phyloP scores from a whole-genome alignment of 1,140 invertebrate species.

The Drosophila suzukii region DNA sequence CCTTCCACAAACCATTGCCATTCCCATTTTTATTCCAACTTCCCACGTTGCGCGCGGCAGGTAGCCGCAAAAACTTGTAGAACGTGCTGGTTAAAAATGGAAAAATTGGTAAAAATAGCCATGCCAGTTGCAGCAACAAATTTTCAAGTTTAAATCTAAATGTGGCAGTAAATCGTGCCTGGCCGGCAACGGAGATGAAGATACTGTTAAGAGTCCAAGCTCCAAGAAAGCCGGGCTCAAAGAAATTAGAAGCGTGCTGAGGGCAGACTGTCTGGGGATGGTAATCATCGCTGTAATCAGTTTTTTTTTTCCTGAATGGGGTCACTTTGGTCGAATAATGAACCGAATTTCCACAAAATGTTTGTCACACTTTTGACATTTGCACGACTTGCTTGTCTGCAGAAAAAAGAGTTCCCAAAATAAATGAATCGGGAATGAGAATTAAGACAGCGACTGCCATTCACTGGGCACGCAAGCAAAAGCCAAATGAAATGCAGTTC shows the following conservation, averaged over 20 bases:
- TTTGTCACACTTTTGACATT: conserved; percentile 73
- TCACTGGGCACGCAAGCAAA: conserved; percentile 59
- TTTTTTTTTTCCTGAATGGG: conserved; percentile 24
- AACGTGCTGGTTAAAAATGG: conserved; percentile 38
- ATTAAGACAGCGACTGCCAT: conserved; percentile 44
- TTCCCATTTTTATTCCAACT: conserved; percentile 20
- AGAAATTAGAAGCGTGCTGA: conserved; percentile 51
- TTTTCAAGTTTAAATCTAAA: conserved; percentile 76
- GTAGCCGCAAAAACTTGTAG: conserved; percentile 59
- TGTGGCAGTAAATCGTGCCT: conserved; percentile 64
- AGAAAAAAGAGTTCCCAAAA: conserved; percentile 25
- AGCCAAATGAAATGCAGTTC: conserved; percentile 51
- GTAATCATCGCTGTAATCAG: conserved; percentile 43
- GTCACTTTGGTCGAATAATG: conserved; percentile 44
- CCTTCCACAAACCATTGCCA: conserved; percentile 1
- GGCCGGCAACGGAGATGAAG: conserved; percentile 14
- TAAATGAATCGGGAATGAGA: conserved; percentile 31
- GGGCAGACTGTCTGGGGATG: conserved; percentile 9
- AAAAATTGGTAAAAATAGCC: conserved; percentile 36
- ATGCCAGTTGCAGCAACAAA: conserved; percentile 28
- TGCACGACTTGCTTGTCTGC: conserved; percentile 45
- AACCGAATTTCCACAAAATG: conserved; percentile 48
- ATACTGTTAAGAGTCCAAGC: conserved; percentile 15
- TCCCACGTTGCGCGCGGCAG: conserved; percentile 61
- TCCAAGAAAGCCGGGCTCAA: conserved; percentile 19